Evolutionary conservation across 2,113 vertebrate species (phyloP), one percentile per base, ranked within the genome.

Genomic region (Paramisgurnus dabryanus): DNA sequence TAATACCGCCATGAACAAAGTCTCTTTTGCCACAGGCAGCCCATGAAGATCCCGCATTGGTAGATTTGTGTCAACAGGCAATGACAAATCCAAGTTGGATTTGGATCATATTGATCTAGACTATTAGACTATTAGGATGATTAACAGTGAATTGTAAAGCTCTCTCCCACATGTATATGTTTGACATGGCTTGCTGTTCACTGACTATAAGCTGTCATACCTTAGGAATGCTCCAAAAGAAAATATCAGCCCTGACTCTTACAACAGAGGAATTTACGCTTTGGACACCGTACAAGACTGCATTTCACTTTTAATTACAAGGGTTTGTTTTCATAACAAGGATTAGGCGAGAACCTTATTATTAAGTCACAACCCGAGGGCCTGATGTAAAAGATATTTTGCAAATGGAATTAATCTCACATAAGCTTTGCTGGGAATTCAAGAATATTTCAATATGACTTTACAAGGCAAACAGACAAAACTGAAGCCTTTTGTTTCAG

Each of bases 1-100:
- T 89, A 91, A 89, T 94, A 89, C 90, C 91, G 87, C 85, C 88
- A 91, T 91, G 90, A 91, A 71, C 84, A 90, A 90, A 91, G 88
- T 58, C 82, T 70, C 57, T 34, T 78, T 82, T 43, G 61, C 47
- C 7, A 53, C 82, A 49, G 70, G 69, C 55, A 45, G 43, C 22
- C 7, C 3, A 6, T 18, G n/a, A 7, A 6, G 17, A 18, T 7
- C 17, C 6, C 17, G 82, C 47, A 11, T 45, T 41, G 43, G 13
- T 17, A 18, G 34, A 39, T 58, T 39, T 69, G 27, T 67, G 45
- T 5, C 11, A 27, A 15, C 17, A 4, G 9, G 13, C 15, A 47
- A 47, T 7, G 10, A 10, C 45, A 7, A 10, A 47, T 7, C 10
- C 7, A 47, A 7, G 45, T 34, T 34, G 27, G 27, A 34, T 34